Conservation (phyloP, 2,113 vertebrate genomes). For the Mus spicilegus region DNA sequence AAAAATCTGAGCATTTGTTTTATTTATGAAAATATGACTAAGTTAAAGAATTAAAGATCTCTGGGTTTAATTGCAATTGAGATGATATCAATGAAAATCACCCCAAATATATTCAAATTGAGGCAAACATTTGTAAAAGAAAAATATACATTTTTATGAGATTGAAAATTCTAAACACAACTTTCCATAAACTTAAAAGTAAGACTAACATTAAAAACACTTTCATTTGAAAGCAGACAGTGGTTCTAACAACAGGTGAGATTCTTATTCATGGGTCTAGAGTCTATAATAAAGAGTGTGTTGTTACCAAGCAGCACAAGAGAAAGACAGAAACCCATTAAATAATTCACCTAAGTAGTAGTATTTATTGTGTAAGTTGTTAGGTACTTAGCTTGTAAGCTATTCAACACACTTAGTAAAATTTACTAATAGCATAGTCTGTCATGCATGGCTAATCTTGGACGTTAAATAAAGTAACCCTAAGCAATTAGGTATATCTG, state of each 20-base stretch:
- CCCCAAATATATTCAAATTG: not conserved
- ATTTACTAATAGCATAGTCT: not conserved
- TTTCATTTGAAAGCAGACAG: constrained; percentile 12
- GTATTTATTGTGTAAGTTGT: not conserved
- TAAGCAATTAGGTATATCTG: not conserved
- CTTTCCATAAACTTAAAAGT: not conserved
- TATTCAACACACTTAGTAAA: not conserved
- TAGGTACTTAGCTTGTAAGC: not conserved
- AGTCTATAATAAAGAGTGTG: not conserved
- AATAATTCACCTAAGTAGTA: not conserved
- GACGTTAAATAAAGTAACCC: no score
- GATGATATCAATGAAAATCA: not conserved
- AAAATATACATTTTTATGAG: not conserved
- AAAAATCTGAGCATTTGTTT: not conserved
- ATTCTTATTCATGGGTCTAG: not conserved
- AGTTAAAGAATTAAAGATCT: constrained; percentile 13
- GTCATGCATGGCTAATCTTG: not conserved
- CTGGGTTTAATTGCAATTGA: not conserved
- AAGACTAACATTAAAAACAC: not conserved
- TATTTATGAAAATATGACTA: no score
- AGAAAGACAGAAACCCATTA: not conserved
- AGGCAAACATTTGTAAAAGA: not conserved
- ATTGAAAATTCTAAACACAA: not conserved
- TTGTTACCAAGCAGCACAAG: not conserved
- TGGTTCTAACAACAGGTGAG: not conserved